Conservation (phyloP, 2,797 vertebrate species). For the Nasua narica region DNA sequence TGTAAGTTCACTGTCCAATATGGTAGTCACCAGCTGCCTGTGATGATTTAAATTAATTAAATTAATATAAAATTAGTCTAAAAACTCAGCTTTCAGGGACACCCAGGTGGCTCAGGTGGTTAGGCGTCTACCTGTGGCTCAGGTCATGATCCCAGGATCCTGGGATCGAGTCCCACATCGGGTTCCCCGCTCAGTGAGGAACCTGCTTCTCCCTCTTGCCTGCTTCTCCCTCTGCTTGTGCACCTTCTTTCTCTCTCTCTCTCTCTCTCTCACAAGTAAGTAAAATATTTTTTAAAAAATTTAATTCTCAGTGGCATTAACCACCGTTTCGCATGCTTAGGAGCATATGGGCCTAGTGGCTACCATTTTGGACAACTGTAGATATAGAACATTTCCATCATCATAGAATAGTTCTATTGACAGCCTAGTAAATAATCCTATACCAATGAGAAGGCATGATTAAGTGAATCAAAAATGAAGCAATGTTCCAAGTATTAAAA, state of each 20-base stretch:
- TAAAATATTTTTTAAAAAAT: not conserved
- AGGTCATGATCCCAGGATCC: not conserved
- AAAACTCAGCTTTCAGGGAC: not conserved
- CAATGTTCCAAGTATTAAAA: not conserved
- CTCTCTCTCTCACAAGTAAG: not conserved
- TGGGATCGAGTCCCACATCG: not conserved
- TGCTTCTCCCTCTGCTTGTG: not conserved
- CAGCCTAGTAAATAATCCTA: not conserved
- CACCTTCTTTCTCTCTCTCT: no score
- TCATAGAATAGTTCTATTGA: not conserved
- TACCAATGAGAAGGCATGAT: not conserved
- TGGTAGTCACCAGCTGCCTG: not conserved
- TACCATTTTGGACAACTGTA: not conserved
- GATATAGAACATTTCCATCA: not conserved
- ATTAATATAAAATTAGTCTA: not conserved
- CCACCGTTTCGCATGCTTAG: not conserved
- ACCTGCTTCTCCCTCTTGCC: not conserved
- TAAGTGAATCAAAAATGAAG: not conserved
- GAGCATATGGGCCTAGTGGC: not conserved
- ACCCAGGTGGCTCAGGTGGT: not conserved
- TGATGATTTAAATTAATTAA: constrained; percentile 4
- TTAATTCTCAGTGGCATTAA: not conserved
- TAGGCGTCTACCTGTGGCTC: not conserved
- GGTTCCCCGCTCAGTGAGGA: not conserved
- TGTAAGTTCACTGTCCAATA: not conserved